Evolutionary conservation across 2,888 invertebrate genomes (phyloP).

Genomic region (Ecliptopera silaceata): DNA sequence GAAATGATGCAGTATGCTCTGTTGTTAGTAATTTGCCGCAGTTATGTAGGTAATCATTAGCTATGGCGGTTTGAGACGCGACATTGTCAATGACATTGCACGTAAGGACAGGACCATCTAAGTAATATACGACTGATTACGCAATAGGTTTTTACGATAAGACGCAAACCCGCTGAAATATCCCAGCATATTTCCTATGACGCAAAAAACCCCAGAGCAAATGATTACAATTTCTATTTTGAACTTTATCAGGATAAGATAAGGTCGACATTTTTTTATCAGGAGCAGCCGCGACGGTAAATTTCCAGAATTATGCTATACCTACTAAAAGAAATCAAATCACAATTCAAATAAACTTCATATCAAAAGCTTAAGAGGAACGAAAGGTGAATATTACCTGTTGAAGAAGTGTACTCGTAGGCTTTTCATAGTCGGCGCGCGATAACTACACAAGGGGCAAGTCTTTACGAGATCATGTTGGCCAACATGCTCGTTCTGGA

Average conservation of each 20-base stretch:
- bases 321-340: no score
- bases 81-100: constrained; percentile 25
- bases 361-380: no score
- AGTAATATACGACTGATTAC: constrained; percentile 5
- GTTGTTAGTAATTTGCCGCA: constrained; percentile 15
- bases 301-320: no score
- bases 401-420: constrained; percentile 94
- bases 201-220: neutral
- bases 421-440: constrained; percentile 95
- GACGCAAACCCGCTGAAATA: neutral
- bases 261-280: neutral
- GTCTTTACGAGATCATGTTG: constrained; percentile 95
- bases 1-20: constrained; percentile 2
- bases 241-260: neutral
- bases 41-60: constrained; percentile 16
- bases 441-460: constrained; percentile 94
- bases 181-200: neutral
- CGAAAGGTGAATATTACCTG: constrained; percentile 76
- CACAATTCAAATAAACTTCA: no score
- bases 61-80: constrained; percentile 11
- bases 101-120: constrained; percentile 14
- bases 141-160: constrained; percentile 1
- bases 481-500: constrained; percentile 96
- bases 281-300: neutral
- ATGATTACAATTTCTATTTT: neutral